Evolutionary conservation across 2,888 invertebrate genomes (phyloP).

Genomic region (Operophtera brumata): DNA sequence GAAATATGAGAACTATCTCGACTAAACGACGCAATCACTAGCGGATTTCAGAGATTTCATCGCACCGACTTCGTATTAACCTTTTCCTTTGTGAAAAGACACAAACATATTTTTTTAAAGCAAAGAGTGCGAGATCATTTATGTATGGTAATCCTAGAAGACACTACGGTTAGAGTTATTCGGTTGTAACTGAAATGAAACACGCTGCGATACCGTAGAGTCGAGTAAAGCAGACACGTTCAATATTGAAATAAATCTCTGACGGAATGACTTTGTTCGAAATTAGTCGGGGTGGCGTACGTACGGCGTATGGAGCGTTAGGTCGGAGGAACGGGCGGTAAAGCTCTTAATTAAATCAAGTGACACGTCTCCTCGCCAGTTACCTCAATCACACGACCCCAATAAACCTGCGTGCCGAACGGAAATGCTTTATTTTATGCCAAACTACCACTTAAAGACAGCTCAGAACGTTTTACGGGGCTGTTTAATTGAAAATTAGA

Average conservation of each 20-base stretch:
- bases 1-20: constrained; percentile 74
- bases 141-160: not conserved
- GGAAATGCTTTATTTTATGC: constrained; percentile 56
- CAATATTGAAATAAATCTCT: constrained; percentile 75
- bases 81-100: constrained; percentile 33
- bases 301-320: constrained; percentile 55
- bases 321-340: constrained; percentile 72
- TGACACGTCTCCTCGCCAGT: constrained; percentile 75
- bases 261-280: constrained; percentile 67
- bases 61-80: constrained; percentile 48
- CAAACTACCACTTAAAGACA: constrained; percentile 40
- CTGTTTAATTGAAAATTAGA: constrained; percentile 32
- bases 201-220: constrained; percentile 2
- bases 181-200: constrained; percentile 2
- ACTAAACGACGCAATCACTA: constrained; percentile 75
- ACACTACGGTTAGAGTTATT: not conserved
- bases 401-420: constrained; percentile 69
- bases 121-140: not conserved
- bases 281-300: constrained; percentile 67
- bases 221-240: constrained; percentile 40
- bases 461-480: constrained; percentile 31
- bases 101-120: constrained; percentile 2
- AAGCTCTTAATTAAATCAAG: constrained; percentile 81
- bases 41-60: constrained; percentile 67
- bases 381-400: constrained; percentile 79